phyloP scores from a whole-genome alignment of 2,888 invertebrate genomes.

The Taphrorychus bicolor region DNA sequence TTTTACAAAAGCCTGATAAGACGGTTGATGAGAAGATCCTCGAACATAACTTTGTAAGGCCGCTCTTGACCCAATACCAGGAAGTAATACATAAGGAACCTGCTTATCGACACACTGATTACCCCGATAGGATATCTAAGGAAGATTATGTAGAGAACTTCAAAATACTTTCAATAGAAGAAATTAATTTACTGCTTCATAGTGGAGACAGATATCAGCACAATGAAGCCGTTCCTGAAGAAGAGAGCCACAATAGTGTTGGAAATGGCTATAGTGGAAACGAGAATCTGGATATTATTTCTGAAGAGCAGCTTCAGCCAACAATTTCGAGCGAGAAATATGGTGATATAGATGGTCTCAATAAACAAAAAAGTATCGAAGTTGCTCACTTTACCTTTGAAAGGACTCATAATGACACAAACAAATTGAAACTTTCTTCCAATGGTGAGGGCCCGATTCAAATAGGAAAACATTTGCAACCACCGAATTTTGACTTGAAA shows the following conservation, averaged over 20 bases:
- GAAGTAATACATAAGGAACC: constrained; percentile 47
- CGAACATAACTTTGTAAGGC: constrained; percentile 56
- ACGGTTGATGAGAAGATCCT: constrained; percentile 54
- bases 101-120: constrained; percentile 44
- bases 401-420: not conserved
- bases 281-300: not conserved
- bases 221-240: constrained; percentile 28
- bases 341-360: not conserved
- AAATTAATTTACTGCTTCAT: constrained; percentile 49
- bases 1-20: constrained; percentile 42
- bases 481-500: not conserved
- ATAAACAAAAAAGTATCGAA: constrained; percentile 13
- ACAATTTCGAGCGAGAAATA: not conserved
- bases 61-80: constrained; percentile 54
- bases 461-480: constrained; percentile 15
- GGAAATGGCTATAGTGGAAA: not conserved
- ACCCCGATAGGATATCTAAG: constrained; percentile 50
- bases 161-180: constrained; percentile 50
- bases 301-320: not conserved
- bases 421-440: constrained; percentile 4
- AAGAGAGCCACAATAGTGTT: not conserved
- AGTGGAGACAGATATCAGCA: constrained; percentile 48
- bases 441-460: constrained; percentile 11
- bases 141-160: constrained; percentile 52
- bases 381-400: constrained; percentile 8